phyloP scores from a whole-genome alignment of 2,113 vertebrate genomes.

The Calypte anna region DNA sequence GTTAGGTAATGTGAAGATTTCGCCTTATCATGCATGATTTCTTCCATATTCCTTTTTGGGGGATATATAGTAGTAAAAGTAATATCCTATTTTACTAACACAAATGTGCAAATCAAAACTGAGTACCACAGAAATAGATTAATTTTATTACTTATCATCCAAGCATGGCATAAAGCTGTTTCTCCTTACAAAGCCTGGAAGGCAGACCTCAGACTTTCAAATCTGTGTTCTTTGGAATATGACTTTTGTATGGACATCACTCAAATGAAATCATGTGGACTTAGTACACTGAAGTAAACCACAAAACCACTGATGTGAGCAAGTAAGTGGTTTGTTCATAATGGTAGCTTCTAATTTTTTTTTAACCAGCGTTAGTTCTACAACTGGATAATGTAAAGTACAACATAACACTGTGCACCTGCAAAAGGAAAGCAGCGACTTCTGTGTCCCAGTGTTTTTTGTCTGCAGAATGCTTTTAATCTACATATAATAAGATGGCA shows the following conservation, averaged over 20 bases:
- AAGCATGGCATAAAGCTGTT: not conserved
- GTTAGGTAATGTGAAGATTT: not conserved
- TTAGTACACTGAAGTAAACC: not conserved
- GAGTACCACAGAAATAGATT: not conserved
- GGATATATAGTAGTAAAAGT: not conserved
- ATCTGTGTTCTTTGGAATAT: not conserved
- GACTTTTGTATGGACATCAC: not conserved
- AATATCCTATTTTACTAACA: not conserved
- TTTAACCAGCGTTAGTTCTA: not conserved
- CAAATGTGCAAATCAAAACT: not conserved
- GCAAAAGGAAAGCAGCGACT: conserved; percentile 5
- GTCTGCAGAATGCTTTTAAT: conserved; percentile 58
- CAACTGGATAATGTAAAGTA: conserved; percentile 28
- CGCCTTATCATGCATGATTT: not conserved
- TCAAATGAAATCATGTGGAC: not conserved
- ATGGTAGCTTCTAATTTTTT: not conserved
- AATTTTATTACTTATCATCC: not conserved
- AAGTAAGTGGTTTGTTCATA: not conserved
- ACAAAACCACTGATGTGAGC: not conserved
- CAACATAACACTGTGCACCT: not conserved
- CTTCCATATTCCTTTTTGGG: not conserved
- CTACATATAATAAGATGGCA: not conserved
- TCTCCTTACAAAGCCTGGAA: not conserved
- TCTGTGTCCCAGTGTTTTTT: conserved; percentile 30
- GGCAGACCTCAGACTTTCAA: not conserved